Evolutionary conservation across 2,888 invertebrate genomes (phyloP), one percentile per base, ranked within the genome.

Genomic region (Petrophora chlorosata): DNA sequence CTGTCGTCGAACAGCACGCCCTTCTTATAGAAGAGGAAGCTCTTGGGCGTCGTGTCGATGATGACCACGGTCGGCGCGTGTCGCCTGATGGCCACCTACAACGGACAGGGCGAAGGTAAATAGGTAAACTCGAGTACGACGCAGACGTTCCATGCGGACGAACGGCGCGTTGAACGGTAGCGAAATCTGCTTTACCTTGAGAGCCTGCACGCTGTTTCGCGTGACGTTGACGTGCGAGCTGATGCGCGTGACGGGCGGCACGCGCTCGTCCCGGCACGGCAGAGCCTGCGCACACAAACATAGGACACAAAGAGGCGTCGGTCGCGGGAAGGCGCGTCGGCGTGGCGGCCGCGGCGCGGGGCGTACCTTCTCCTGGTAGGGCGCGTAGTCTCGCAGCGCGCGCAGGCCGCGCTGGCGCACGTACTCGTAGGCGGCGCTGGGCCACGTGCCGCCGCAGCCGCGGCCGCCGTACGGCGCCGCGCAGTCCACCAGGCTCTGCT

Each of bases 401-500:
- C 81, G 79, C 28, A 85, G 61, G 0, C 87, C 87, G 4, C 70
- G 64, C 28, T 70, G 66, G 35, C 63, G 67, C 15, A 84, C 63
- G 69, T 88, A 87, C 46, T 77, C 68, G 67, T 78, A 89, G 7
- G 87, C 86, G 55, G 61, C 65, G 50, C 67, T 70, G 9, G 87
- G 88, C 88, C 88, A 88, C 15, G 87, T 83, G 28, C 73, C 69
- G 15, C 59, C 55, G 64, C 89, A 89, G 1, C 86, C 87, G 41
- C 73, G 57, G 0, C 72, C 78, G 10, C 82, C 82, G 26, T 8
- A 42, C 82, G 74, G 73, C 5, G 72, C 67, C 2, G 76, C 82
- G 73, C 89, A 88, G 75, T 88, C 89, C 38, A 89, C 80, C 53
- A 89, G 79, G 53, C 63, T 62, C 69, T 88, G 85, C 63, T 80